Conservation (phyloP, 1,140 invertebrate genomes). For the Chionoecetes opilio region DNA sequence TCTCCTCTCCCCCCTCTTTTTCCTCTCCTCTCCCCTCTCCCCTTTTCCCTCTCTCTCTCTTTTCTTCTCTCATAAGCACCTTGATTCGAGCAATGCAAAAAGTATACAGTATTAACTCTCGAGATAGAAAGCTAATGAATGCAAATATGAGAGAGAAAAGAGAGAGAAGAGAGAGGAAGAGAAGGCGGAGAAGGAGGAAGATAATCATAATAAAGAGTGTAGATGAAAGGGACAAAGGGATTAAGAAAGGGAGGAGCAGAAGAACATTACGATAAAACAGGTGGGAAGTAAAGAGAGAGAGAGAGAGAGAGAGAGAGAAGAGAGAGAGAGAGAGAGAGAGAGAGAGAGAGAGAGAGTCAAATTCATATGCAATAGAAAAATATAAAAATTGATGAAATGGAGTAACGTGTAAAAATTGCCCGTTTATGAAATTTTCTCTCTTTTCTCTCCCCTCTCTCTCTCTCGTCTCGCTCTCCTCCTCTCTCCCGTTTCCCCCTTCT, state of each 20-base stretch:
- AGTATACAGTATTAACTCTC: not conserved
- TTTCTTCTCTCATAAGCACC: not conserved
- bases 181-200: not conserved
- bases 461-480: not conserved
- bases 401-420: not conserved
- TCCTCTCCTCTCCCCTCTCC: not conserved
- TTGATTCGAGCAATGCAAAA: not conserved
- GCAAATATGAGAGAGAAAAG: not conserved
- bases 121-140: not conserved
- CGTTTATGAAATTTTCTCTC: not conserved
- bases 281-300: not conserved
- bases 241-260: slow-evolving; percentile 5
- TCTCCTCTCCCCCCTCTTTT: not conserved
- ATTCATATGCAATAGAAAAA: not conserved
- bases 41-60: slow-evolving; percentile 1
- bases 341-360: too few relatives aligned
- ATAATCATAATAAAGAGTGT: not conserved
- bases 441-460: slow-evolving; percentile 27
- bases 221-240: not conserved
- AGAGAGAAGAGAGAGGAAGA: not conserved
- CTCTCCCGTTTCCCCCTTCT: not conserved
- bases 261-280: slow-evolving; percentile 8
- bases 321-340: too few relatives aligned
- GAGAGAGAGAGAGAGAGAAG: slow-evolving; percentile 12
- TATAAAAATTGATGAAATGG: not conserved